Evolutionary conservation across 1,140 invertebrate genomes (phyloP).

Genomic region (Fopius arisanus): DNA sequence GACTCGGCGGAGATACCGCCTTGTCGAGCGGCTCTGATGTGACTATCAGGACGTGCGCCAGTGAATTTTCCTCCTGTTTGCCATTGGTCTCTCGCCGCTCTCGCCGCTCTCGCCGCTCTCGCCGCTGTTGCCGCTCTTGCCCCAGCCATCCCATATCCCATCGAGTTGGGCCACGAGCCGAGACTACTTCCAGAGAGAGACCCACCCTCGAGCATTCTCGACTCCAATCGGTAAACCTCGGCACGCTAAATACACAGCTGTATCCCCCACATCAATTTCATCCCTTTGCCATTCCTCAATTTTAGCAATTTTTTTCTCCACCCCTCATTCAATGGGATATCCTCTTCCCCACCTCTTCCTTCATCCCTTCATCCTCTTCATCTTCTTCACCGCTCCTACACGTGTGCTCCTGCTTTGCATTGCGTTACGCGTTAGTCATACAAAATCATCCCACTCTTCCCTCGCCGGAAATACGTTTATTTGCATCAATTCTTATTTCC

Average conservation of each 20-base stretch:
- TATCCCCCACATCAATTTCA: not conserved
- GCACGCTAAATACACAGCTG: not conserved
- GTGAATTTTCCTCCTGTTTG: not conserved
- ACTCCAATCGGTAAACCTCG: not conserved
- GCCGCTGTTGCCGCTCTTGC: not conserved
- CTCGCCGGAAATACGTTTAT: not conserved
- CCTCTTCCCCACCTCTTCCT: not conserved
- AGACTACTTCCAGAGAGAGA: not conserved
- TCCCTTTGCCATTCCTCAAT: not conserved
- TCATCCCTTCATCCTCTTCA: not conserved
- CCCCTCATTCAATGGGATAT: not conserved
- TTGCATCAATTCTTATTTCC: not conserved
- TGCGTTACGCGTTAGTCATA: not conserved
- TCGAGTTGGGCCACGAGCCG: not conserved
- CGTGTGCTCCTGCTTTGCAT: not conserved
- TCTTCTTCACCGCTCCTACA: not conserved
- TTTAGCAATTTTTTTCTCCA: not conserved
- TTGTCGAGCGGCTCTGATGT: not conserved
- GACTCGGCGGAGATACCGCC: not conserved
- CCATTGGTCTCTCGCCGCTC: not conserved
- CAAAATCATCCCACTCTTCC: not conserved
- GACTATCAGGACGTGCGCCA: not conserved
- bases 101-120: not conserved
- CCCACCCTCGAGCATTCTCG: not conserved
- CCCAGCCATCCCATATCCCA: not conserved